Percentiles rank a stretch among this genome's conserved stretches.
Conservation (phyloP, 1,140 invertebrate genomes). For the Chlorops oryzae region DNA sequence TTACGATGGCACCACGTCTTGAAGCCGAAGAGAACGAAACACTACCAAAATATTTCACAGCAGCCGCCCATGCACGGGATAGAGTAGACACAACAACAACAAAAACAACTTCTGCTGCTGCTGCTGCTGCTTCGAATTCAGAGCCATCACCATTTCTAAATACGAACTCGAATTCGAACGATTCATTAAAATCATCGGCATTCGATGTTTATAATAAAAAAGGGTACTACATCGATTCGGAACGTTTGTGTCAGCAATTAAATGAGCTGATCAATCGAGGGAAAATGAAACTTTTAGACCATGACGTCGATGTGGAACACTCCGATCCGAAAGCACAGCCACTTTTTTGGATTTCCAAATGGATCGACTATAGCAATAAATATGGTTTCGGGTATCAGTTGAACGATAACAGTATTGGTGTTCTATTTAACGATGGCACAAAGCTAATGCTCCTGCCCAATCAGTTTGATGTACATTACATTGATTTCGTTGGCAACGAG, state of each 20-base stretch:
- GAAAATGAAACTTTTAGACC: conserved; percentile 39
- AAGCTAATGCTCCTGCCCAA: conserved; percentile 83
- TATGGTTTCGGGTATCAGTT: conserved; percentile 97
- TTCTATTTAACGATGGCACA: conserved; percentile 93
- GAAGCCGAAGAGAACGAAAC: conserved; percentile 62
- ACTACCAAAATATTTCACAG: too few relatives aligned
- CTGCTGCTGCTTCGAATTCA: conserved; percentile 57
- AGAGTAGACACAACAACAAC: conserved; percentile 48
- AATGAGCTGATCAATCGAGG: conserved; percentile 49
- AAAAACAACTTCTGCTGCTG: conserved; percentile 57
- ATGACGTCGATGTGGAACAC: conserved; percentile 68
- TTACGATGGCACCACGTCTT: conserved; percentile 85
- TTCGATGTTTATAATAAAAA: conserved; percentile 42
- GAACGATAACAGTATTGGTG: conserved; percentile 90
- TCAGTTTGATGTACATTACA: conserved; percentile 92
- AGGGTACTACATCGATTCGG: conserved; percentile 51
- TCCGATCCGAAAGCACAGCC: conserved; percentile 90
- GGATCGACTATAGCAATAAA: conserved; percentile 98
- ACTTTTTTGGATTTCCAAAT: conserved; percentile 94
- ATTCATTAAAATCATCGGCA: conserved; percentile 49
- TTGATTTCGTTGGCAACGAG: conserved; percentile 82
- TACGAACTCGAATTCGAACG: conserved; percentile 44
- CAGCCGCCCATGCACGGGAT: too few relatives aligned
- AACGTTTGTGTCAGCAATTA: conserved; percentile 53
- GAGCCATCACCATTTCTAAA: conserved; percentile 39